phyloP scores from a whole-genome alignment of 2,113 vertebrate genomes.

The Sceloporus tristichus region DNA sequence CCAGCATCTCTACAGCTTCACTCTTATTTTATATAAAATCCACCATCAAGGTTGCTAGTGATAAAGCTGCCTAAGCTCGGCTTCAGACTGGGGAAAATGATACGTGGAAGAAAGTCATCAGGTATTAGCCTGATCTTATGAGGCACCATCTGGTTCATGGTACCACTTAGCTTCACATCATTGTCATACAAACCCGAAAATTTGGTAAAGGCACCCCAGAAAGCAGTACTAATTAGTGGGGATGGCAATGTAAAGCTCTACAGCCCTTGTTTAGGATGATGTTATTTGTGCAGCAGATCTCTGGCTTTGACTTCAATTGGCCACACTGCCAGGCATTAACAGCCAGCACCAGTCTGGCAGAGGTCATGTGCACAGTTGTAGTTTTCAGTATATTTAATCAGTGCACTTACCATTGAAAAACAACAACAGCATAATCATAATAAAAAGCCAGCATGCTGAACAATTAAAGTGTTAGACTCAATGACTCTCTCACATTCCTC shows the following conservation, averaged over 20 bases:
- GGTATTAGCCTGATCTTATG: neutral
- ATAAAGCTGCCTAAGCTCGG: slow-evolving; percentile 17
- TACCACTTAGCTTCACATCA: neutral
- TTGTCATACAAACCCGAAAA: neutral
- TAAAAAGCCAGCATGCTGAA: neutral
- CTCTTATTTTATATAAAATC: slow-evolving; percentile 11
- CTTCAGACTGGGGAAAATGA: neutral
- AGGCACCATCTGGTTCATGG: neutral
- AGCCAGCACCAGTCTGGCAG: neutral
- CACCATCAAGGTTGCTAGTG: neutral
- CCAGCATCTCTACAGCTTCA: neutral
- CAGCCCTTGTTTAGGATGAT: neutral
- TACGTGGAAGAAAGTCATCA: neutral
- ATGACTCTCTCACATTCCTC: too few relatives aligned
- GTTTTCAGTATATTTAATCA: too few relatives aligned
- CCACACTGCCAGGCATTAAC: neutral
- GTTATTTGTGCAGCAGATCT: neutral
- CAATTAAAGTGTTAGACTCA: neutral
- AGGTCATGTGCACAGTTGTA: neutral
- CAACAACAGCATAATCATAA: neutral
- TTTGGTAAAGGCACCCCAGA: neutral
- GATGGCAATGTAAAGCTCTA: neutral
- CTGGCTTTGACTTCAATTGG: neutral
- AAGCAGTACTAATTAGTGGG: too few relatives aligned
- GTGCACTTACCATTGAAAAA: too few relatives aligned